phyloP scores from a whole-genome alignment of 2,113 vertebrate species.

The human region GRCh38 chr18:36595001-36595500 shows the following conservation, averaged over 20 bases:
- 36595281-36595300: background rate
- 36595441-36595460: background rate
- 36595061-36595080: background rate
- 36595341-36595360: background rate
- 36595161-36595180: background rate
- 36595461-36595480: background rate
- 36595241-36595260: background rate
- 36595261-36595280: background rate
- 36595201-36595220: too few relatives aligned
- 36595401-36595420: background rate
- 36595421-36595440: background rate
- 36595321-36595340: background rate
- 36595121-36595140: background rate
- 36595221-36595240: background rate
- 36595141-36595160: fast-evolving
- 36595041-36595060: too few relatives aligned
- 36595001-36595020: background rate
- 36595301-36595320: background rate
- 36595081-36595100: background rate
- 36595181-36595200: background rate
- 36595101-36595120: background rate
- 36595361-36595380: background rate
- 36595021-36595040: background rate
- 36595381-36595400: background rate
- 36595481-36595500: background rate